Base-by-base conservation (phyloP, 2,888 invertebrate species). In the Dendrolimus pini region DNA sequence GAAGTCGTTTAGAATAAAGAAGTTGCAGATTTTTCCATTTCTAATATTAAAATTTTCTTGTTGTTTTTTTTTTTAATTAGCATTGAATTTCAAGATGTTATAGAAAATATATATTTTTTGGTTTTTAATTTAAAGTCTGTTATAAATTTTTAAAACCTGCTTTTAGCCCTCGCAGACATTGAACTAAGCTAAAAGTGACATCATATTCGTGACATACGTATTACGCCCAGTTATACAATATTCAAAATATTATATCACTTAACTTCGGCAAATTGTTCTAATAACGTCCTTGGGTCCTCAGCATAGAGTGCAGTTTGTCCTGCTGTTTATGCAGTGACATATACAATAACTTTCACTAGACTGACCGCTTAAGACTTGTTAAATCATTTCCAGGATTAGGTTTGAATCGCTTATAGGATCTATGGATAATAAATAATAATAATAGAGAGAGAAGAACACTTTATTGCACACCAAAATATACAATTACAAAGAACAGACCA, bases 141-240 rank as follows among this genome's bases (percentile, higher is more conserved):
- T 6, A 30, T 30, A 30, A 30, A 30, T 30, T 30, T 30, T 6
- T 30, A 30, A 30, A 8, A 14, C 55, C 12, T 14, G 14, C 10
- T 14, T 53, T 42, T 42, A 47, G 47, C 9, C 47, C 47, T 10
- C 12, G 9, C 12, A 47, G 10, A 47, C 47, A 30, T 30, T 30
- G 47, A 47, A 47, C 12, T 9, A 2, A 47, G 47, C 12, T 10
- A 47, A 47, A 47, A 10, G 12, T 47, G 47, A 47, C 47, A 47
- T 47, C 47, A 47, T 12, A 47, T 47, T 12, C 47, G 47, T 47
- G 47, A 55, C 60, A 61, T 55, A 61, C 61, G 61, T 58, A 62
- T 64, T 69, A 66, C 58, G 60, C 58, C 41, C 54, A 41, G 62
- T 70, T 68, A 69, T 65, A 63, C 61, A 68, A 66, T 59, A 64